Conservation (phyloP, 2,888 invertebrate genomes). For the Seira sanloemensis region DNA sequence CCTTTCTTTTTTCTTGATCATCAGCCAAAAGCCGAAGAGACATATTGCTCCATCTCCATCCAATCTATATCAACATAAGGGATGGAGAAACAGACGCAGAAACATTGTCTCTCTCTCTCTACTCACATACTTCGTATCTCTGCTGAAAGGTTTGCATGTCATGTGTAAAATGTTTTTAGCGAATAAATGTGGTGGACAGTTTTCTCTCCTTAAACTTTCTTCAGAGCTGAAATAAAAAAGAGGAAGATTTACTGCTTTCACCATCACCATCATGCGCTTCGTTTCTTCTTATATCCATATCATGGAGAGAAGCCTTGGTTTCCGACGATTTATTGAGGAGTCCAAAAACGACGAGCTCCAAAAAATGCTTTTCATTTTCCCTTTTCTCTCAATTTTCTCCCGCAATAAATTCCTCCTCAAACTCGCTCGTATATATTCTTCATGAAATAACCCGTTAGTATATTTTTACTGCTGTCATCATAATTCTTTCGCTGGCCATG, state of each 20-base stretch:
- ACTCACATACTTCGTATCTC: neutral
- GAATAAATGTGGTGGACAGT: conserved; percentile 56
- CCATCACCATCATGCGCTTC: conserved; percentile 17
- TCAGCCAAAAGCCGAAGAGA: conserved; percentile 62
- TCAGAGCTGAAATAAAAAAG: conserved; percentile 33
- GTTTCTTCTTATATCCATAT: neutral
- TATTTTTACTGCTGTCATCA: conserved; percentile 62
- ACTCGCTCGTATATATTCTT: neutral
- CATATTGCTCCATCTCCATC: conserved; percentile 44
- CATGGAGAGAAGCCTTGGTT: neutral
- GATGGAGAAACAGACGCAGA: neutral
- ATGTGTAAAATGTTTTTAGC: conserved; percentile 17
- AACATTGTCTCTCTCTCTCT: conserved; percentile 18
- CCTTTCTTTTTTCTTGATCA: conserved; percentile 50
- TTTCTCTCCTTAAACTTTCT: conserved; percentile 14
- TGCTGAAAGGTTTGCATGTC: conserved; percentile 60
- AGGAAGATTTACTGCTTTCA: conserved; percentile 58
- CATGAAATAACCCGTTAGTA: neutral
- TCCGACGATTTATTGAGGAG: neutral
- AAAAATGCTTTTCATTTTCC: conserved; percentile 61
- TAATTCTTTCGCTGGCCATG: conserved; percentile 63
- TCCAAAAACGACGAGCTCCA: neutral
- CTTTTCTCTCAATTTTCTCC: conserved; percentile 29
- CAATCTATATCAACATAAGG: neutral
- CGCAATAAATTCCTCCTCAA: neutral